phyloP scores from a whole-genome alignment of 2,113 vertebrate species.

The Oreocharis arfaki region DNA sequence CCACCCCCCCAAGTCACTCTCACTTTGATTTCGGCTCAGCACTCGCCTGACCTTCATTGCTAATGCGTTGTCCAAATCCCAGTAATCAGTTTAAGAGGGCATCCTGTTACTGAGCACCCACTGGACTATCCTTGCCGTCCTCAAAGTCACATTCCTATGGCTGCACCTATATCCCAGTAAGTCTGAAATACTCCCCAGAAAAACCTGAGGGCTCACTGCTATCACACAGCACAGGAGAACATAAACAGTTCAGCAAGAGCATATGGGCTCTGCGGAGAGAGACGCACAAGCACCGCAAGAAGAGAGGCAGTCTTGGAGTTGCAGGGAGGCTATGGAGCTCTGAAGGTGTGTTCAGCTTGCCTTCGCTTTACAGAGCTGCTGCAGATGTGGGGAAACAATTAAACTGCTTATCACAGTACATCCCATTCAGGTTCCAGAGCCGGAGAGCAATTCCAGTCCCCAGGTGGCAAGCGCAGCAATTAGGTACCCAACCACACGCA shows the following conservation, averaged over 20 bases:
- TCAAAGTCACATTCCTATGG: neutral
- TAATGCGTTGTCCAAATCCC: neutral
- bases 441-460: neutral
- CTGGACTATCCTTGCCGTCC: neutral
- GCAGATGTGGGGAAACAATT: conserved; percentile 30
- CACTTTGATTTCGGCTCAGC: neutral
- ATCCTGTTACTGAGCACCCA: neutral
- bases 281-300: neutral
- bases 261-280: neutral
- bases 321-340: neutral
- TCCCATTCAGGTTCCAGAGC: conserved; percentile 4
- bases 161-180: neutral
- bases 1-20: neutral
- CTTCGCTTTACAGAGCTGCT: neutral
- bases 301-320: neutral
- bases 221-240: neutral
- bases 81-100: neutral
- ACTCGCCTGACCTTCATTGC: neutral
- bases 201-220: neutral
- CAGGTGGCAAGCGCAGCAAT: neutral
- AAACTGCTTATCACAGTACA: conserved; percentile 26
- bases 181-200: neutral
- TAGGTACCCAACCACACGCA: neutral
- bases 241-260: neutral
- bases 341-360: conserved; percentile 6